phyloP scores from a whole-genome alignment of 2,888 invertebrate genomes.

The Mythimna lalbum region DNA sequence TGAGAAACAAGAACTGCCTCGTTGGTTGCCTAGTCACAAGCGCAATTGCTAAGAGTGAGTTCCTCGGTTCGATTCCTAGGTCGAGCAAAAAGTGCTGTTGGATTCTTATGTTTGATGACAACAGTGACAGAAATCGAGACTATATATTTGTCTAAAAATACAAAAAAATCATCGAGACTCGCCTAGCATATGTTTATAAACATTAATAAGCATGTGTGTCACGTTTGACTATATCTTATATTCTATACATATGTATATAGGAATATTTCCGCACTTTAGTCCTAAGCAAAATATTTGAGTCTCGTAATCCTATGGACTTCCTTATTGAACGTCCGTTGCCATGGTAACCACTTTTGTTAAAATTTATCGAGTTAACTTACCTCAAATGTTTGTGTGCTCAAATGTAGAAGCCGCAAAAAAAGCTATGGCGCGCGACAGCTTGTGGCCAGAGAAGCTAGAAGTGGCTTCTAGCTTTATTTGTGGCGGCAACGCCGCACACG shows the following conservation, averaged over 20 bases:
- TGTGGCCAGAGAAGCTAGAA: too few relatives aligned
- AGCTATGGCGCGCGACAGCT: too few relatives aligned
- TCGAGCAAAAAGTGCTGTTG: too few relatives aligned
- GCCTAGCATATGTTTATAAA: conserved; percentile 29
- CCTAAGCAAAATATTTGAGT: conserved; percentile 35
- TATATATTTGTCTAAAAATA: conserved; percentile 41
- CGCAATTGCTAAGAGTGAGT: too few relatives aligned
- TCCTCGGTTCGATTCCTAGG: too few relatives aligned
- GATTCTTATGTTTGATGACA: conserved; percentile 3
- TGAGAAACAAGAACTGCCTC: too few relatives aligned
- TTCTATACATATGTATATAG: conserved; percentile 32
- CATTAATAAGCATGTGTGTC: conserved; percentile 46
- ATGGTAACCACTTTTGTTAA: conserved; percentile 1
- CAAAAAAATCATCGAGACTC: conserved; percentile 18
- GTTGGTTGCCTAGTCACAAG: too few relatives aligned
- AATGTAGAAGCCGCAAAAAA: too few relatives aligned
- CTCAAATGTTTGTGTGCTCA: neutral
- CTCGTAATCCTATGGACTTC: conserved; percentile 11
- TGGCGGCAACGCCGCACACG: too few relatives aligned
- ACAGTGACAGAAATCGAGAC: conserved; percentile 14
- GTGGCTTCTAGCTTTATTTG: too few relatives aligned
- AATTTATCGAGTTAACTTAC: neutral
- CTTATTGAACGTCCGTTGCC: conserved; percentile 19
- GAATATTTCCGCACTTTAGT: conserved; percentile 31
- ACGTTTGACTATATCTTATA: conserved; percentile 30